Evolutionary conservation across 2,113 vertebrate species (phyloP), one percentile per base, ranked within the genome.

Genomic region (Pimephales promelas): DNA sequence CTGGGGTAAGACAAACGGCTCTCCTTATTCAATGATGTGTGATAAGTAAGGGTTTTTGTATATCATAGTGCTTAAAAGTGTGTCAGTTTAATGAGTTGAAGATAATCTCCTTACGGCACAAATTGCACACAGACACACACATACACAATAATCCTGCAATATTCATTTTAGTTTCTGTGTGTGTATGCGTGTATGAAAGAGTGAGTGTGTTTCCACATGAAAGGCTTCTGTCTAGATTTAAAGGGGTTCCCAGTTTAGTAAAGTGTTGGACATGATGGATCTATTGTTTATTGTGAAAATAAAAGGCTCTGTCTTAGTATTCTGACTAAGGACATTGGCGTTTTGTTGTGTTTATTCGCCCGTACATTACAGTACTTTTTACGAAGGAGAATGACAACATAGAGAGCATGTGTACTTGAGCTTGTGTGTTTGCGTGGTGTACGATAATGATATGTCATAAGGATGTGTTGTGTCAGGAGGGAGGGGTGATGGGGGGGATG

Each of bases 31-130:
- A 40, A 20, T 83, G 40, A 14, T 79, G 70, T 83, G 79, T 43
- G 72, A 62, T 64, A 61, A n/a, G 74, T 73, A 34, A 34, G 66
- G 79, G 73, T 59, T 9, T 2, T 84, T 76, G 62, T 72, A 75
- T 61, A 86, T 86, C 82, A 80, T 49, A 31, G 57, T 56, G 62
- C 79, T 87, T 81, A 36, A 83, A 71, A 83, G 57, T 40, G 81
- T 49, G 76, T 80, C 76, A 84, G 82, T 86, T 80, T 85, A 74
- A 85, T 47, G 72, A 84, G 79, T 86, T 86, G 78, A 83, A 84
- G 62, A 79, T 83, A 80, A 87, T 87, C 56, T 86, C 40, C 40
- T 89, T 89, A 81, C 43, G 49, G 36, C 34, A 54, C 61, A 73
- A 85, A 86, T 34, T 10, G n/a, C 52, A 28, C 56, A 18, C 40